Evolutionary conservation across 1,140 invertebrate species (phyloP).

Genomic region (Brachionus asplanchnoidis): DNA sequence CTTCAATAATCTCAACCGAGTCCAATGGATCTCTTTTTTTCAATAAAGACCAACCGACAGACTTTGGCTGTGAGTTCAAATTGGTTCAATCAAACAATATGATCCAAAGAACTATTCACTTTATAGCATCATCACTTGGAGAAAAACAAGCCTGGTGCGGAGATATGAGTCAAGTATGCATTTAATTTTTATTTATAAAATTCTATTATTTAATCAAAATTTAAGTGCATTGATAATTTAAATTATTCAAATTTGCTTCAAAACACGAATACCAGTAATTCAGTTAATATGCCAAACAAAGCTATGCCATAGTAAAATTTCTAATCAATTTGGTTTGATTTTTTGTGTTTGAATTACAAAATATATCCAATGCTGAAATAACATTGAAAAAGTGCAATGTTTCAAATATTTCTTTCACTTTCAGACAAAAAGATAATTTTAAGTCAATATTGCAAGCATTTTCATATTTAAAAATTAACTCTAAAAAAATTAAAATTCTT

Average conservation of each 20-base stretch:
- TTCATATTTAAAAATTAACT: too few relatives aligned
- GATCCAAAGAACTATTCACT: slow-evolving; percentile 64
- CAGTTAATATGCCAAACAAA: slow-evolving; percentile 33
- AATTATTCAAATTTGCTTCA: slow-evolving; percentile 81
- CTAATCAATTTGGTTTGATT: too few relatives aligned
- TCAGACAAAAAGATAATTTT: too few relatives aligned
- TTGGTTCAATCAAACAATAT: background rate
- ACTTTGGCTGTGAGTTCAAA: slow-evolving; percentile 29
- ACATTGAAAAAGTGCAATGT: too few relatives aligned
- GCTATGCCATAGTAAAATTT: background rate
- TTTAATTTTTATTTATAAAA: too few relatives aligned
- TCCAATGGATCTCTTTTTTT: slow-evolving; percentile 13
- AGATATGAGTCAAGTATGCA: slow-evolving; percentile 71
- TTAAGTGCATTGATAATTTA: slow-evolving; percentile 82
- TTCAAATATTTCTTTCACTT: too few relatives aligned
- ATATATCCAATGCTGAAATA: too few relatives aligned
- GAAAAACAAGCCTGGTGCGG: slow-evolving; percentile 91
- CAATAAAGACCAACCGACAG: slow-evolving; percentile 22
- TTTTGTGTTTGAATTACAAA: too few relatives aligned
- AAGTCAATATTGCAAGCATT: too few relatives aligned
- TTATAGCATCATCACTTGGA: slow-evolving; percentile 73
- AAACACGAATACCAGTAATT: slow-evolving; percentile 63
- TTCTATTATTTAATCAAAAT: background rate
- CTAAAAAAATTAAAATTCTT: too few relatives aligned
- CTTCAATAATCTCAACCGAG: background rate